Evolutionary conservation across 2,888 invertebrate species (phyloP), one percentile per base, ranked within the genome.

Genomic region (Cephus pygmeus): DNA sequence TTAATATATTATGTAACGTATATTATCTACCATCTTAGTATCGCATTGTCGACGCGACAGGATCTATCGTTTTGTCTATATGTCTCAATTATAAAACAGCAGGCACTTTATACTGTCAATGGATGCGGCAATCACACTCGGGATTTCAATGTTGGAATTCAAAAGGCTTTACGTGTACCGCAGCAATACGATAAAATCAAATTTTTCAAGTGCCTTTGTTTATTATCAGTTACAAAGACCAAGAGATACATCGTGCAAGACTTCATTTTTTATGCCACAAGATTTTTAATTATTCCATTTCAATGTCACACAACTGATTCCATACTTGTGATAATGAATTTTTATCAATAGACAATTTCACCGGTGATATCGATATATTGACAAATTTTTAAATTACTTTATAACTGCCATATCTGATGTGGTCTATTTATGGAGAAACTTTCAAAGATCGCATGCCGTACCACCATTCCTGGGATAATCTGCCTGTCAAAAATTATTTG

Each of bases 1-100:
- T 85, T 87, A 86, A 88, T 88, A 85, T 87, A 88, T 85, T 86
- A 79, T 85, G 81, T 85, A 86, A 83, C 84, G 83, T 85, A 86
- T 83, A 84, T 86, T 79, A 82, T 83, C 82, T 78, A 85, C 77
- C 80, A 83, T 85, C 82, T 56, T 83, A 83, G 81, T 80, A 76
- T 80, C 76, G 80, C 81, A 81, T 82, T 83, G 82, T 79, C 78
- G 82, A 75, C 83, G 79, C 82, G 81, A 85, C 84, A 83, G 33
- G 71, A 33, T 81, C 78, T 77, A 84, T 79, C 79, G 79, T 82
- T 85, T 86, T 82, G 84, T 83, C 84, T 83, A 80, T 80, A 73
- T 78, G 79, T 81, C 30, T 15, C 74, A 34, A 81, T 77, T 33
- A 30, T 33, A 79, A 77, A 85, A 80, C 69, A 78, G 81, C 84